A percentile compares a stretch with the other conserved stretches of the same genome.
Evolutionary conservation across 2,797 vertebrate genomes (phyloP).

Genomic region (Scleropages formosus): DNA sequence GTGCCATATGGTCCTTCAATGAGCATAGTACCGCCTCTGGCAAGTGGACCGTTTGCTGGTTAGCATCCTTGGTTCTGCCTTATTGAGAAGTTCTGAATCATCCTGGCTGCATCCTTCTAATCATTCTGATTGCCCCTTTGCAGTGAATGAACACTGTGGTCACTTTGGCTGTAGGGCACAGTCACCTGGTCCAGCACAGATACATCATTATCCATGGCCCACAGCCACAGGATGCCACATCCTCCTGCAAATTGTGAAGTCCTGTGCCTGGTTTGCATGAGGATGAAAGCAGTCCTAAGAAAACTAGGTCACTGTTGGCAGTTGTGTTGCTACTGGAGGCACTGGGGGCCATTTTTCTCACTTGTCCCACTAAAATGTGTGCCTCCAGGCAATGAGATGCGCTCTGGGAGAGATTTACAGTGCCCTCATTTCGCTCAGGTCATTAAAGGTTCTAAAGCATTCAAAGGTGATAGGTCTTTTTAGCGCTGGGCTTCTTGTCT

Average conservation of each 20-base stretch:
- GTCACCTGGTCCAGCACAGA: background rate
- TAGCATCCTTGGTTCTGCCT: background rate
- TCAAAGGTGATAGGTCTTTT: no score
- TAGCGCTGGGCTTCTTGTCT: no score
- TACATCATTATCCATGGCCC: background rate
- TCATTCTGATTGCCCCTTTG: background rate
- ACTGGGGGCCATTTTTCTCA: background rate
- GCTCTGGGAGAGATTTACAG: no score
- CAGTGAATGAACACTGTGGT: background rate
- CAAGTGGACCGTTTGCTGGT: background rate
- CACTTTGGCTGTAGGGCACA: background rate
- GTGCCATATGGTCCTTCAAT: constrained; percentile 11
- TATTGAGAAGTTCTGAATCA: background rate
- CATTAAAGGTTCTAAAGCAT: no score
- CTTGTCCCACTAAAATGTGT: background rate
- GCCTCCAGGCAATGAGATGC: no score
- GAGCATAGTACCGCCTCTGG: background rate
- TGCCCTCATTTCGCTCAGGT: no score
- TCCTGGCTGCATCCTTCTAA: background rate
- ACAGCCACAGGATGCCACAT: background rate
- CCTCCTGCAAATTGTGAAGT: background rate
- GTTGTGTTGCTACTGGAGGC: no score
- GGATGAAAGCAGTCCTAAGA: background rate
- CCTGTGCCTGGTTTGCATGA: background rate
- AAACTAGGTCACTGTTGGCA: background rate